A percentile compares a stretch with the other conserved stretches of the same genome.
phyloP scores from a whole-genome alignment of 2,797 vertebrate genomes.

The Hipposideros larvatus region DNA sequence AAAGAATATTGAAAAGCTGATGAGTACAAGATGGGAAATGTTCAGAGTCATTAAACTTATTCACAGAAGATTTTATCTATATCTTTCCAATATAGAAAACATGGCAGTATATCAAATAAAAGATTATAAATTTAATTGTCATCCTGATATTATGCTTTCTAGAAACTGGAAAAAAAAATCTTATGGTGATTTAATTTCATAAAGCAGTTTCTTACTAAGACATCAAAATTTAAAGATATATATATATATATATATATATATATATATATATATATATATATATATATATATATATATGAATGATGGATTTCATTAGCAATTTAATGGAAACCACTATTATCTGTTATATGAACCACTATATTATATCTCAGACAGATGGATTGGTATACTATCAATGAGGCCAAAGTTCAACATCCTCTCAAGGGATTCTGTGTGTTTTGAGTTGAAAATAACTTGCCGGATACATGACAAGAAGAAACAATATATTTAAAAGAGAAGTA shows the following conservation, averaged over 20 bases:
- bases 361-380: not conserved
- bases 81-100: slow-evolving; percentile 41
- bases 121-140: slow-evolving; percentile 52
- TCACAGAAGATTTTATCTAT: slow-evolving; percentile 33
- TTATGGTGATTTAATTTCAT: slow-evolving; percentile 39
- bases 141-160: slow-evolving; percentile 30
- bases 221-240: not conserved
- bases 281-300: not conserved
- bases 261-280: too few species aligned
- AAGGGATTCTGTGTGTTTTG: not conserved
- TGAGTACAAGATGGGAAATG: slow-evolving; percentile 47
- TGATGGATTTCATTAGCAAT: not conserved
- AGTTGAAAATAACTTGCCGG: slow-evolving; percentile 30
- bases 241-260: not conserved
- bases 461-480: not conserved
- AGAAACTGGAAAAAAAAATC: not conserved
- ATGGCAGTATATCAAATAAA: slow-evolving; percentile 43
- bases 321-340: slow-evolving; percentile 16
- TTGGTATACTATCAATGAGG: not conserved
- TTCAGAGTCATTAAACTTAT: slow-evolving; percentile 68
- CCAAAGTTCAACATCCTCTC: not conserved
- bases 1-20: slow-evolving; percentile 47
- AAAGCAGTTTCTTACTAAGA: slow-evolving; percentile 32
- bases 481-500: not conserved
- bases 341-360: not conserved